A percentile compares a stretch with the other conserved stretches of the same genome.
phyloP scores from a whole-genome alignment of 1,140 invertebrate species.

The Aphidius ervi region DNA sequence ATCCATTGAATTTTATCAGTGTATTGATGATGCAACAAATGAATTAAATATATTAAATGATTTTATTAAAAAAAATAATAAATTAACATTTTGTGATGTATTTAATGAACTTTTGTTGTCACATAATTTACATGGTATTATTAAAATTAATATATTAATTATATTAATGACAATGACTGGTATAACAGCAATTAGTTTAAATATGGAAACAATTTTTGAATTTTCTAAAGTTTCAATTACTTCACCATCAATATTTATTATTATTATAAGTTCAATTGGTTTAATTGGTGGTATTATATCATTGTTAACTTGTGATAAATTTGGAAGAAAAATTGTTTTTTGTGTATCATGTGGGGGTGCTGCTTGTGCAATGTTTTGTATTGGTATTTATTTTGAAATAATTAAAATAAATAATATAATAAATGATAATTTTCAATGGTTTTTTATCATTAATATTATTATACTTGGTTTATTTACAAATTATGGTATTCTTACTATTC shows the following conservation, averaged over 20 bases:
- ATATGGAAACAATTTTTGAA: slow-evolving; percentile 67
- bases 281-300: slow-evolving; percentile 58
- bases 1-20: slow-evolving; percentile 56
- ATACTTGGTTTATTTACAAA: slow-evolving; percentile 31
- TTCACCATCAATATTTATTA: slow-evolving; percentile 52
- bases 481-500: slow-evolving; percentile 67
- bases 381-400: slow-evolving; percentile 26
- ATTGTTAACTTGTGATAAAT: slow-evolving; percentile 63
- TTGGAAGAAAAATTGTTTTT: slow-evolving; percentile 66
- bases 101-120: slow-evolving; percentile 54
- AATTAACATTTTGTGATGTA: slow-evolving; percentile 51
- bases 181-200: slow-evolving; percentile 67
- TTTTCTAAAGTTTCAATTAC: slow-evolving; percentile 51
- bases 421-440: slow-evolving; percentile 9
- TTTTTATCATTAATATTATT: slow-evolving; percentile 12
- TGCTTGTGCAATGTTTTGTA: slow-evolving; percentile 46
- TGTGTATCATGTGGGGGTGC: slow-evolving; percentile 56
- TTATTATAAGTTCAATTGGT: slow-evolving; percentile 64
- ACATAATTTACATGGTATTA: slow-evolving; percentile 60
- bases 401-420: slow-evolving; percentile 13
- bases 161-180: slow-evolving; percentile 70
- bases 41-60: slow-evolving; percentile 59
- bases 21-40: slow-evolving; percentile 54
- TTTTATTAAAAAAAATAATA: slow-evolving; percentile 49
- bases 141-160: slow-evolving; percentile 61